Percentiles rank a stretch among this genome's conserved stretches.
These are phyloP conservation scores for Drosophila nikananu DNA, from an alignment of 1,140 invertebrate genomes.

Conservation along the genomic window DNA sequence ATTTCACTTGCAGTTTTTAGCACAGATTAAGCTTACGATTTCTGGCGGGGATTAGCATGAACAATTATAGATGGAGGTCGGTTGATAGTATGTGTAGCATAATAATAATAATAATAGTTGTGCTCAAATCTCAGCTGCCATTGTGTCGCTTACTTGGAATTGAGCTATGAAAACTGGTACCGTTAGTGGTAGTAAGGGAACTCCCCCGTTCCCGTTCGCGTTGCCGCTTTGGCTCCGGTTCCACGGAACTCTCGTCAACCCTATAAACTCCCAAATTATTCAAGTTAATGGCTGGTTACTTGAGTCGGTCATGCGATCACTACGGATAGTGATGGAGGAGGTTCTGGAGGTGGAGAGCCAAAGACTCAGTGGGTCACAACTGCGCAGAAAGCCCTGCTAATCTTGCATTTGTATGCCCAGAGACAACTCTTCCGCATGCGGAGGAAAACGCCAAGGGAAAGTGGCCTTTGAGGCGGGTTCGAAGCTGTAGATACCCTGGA, in stretches of 20 bases:
- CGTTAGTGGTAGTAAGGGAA: slow-evolving; percentile 50
- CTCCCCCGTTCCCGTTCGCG: neutral
- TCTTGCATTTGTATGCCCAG: slow-evolving; percentile 68
- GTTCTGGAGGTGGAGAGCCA: slow-evolving; percentile 16
- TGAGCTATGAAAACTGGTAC: slow-evolving; percentile 40
- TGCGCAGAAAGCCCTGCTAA: slow-evolving; percentile 67
- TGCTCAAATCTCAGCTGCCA: slow-evolving; percentile 24
- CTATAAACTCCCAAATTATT: slow-evolving; percentile 41
- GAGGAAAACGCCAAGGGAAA: slow-evolving; percentile 40
- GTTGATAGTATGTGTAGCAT: slow-evolving; percentile 48
- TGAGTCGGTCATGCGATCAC: slow-evolving; percentile 54
- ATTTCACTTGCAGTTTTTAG: slow-evolving; percentile 81
- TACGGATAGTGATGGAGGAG: slow-evolving; percentile 16
- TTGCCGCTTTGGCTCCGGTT: neutral
- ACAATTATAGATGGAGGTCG: slow-evolving; percentile 81
- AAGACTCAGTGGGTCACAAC: slow-evolving; percentile 56
- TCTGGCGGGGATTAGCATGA: slow-evolving; percentile 73
- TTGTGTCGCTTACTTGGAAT: slow-evolving; percentile 48
- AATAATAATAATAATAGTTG: slow-evolving; percentile 25
- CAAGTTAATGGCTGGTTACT: slow-evolving; percentile 55
- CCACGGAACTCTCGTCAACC: neutral
- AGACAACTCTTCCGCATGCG: slow-evolving; percentile 62
- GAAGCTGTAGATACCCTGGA: slow-evolving; percentile 29
- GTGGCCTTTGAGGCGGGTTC: slow-evolving; percentile 7
- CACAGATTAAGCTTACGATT: slow-evolving; percentile 60